Evolutionary conservation across 2,797 vertebrate genomes (phyloP), one percentile per base, ranked within the genome.

Genomic region (Catamblyrhynchus diadema): DNA sequence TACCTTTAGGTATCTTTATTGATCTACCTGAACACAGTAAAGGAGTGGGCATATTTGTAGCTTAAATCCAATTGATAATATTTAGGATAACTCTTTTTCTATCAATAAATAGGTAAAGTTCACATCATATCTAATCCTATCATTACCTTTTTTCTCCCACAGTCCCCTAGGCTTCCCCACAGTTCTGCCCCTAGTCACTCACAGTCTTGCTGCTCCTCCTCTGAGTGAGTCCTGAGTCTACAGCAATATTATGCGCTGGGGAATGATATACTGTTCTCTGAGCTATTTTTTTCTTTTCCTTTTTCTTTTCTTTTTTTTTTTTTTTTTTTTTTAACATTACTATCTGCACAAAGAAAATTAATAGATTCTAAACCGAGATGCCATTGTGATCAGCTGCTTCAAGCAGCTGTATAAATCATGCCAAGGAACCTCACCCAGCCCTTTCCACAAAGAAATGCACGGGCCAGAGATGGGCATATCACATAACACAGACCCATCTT

Each of bases 161-260:
- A 42, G 39, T 54, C 4, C 9, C 5, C 6, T 71, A 71, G 9
- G 4, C 23, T 21, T 60, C 8, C 21, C 11, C 17, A 35, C 11
- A 53, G 21, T 79, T 90, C 69, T 81, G 30, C 6, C 21, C 14
- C 12, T 42, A 33, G 16, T n/a, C 2, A 0, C 24, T 69, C n/a
- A 57, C n/a, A 75, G 39, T 32, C 41, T 50, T 65, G 42, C 23
- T 77, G n/a, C 11, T 67, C 53, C 59, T 64, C 60, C 41, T 39
- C 30, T 0, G 0, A 62, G 17, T 0, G 0, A 62, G 17, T 62
- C 48, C 28, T 30, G 5, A 7, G 3, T 65, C 75, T 80, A 60
- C 35, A 81, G 35, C 23, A 84, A 16, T 20, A 47, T 72, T 69
- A 28, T 67, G 25, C 10, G 27, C 1, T 22, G 32, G 24, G 21